Conservation (phyloP, 2,113 vertebrate genomes). For the Pardalotus punctatus region DNA sequence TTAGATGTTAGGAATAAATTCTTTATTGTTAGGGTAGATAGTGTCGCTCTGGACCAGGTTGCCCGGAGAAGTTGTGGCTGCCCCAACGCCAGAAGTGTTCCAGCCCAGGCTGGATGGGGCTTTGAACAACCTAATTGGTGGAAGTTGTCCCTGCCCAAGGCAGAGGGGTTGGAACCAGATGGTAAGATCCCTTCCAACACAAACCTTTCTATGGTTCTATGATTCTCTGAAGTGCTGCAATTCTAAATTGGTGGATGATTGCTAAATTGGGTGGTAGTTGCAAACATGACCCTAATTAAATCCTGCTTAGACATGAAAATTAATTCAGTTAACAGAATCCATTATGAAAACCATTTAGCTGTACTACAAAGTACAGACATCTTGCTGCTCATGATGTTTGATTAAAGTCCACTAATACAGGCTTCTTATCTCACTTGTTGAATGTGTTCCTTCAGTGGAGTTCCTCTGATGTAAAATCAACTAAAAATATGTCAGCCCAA, state of each 20-base stretch:
- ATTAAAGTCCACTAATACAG: not conserved
- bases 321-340: not conserved
- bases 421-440: not conserved
- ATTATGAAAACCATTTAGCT: not conserved
- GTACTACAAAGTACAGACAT: not conserved
- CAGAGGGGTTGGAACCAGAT: not conserved
- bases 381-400: not conserved
- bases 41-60: not conserved
- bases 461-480: not conserved
- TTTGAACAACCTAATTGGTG: not conserved
- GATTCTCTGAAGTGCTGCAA: not conserved
- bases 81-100: too few species aligned
- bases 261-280: not conserved
- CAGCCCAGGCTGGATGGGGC: accelerated
- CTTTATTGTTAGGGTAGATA: not conserved
- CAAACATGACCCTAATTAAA: not conserved
- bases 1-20: not conserved
- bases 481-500: not conserved
- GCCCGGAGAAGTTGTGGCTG: not conserved
- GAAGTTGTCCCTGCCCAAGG: not conserved
- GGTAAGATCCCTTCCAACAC: not conserved
- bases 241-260: not conserved
- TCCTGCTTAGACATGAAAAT: not conserved
- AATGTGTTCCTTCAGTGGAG: not conserved
- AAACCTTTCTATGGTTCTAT: not conserved